Conservation (phyloP, 2,888 invertebrate species). For the Phlogophora meticulosa region DNA sequence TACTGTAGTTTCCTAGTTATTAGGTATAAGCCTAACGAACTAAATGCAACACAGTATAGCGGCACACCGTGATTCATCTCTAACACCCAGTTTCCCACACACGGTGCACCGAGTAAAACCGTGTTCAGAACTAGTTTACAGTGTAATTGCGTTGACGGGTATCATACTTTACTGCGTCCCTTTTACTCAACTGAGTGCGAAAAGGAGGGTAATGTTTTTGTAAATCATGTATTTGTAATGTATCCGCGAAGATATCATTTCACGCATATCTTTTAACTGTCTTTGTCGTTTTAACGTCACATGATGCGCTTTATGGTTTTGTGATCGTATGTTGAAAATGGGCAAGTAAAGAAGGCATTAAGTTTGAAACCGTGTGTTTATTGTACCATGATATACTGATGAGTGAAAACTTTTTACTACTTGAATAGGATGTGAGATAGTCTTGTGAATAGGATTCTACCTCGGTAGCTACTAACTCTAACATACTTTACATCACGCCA, state of each 20-base stretch:
- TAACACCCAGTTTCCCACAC: conserved; percentile 59
- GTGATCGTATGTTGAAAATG: conserved; percentile 4
- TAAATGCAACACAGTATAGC: conserved; percentile 14
- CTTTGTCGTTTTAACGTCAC: conserved; percentile 28
- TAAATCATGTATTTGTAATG: conserved; percentile 61
- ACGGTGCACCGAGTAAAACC: conserved; percentile 44
- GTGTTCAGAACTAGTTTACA: conserved; percentile 61
- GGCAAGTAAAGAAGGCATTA: conserved; percentile 12
- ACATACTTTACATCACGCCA: too few relatives aligned
- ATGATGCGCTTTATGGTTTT: conserved; percentile 14
- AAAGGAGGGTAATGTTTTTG: conserved; percentile 66
- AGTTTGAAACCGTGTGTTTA: background rate
- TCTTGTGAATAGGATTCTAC: background rate
- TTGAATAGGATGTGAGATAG: too few relatives aligned
- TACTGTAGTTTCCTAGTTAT: too few relatives aligned
- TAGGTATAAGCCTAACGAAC: background rate
- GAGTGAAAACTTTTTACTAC: background rate
- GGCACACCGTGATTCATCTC: conserved; percentile 51
- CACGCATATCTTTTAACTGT: conserved; percentile 27
- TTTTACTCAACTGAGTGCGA: conserved; percentile 66
- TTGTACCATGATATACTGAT: background rate
- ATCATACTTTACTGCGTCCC: conserved; percentile 64
- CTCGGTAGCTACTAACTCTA: too few relatives aligned
- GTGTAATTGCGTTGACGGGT: conserved; percentile 60
- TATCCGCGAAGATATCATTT: conserved; percentile 49